Conservation (phyloP, 2,113 vertebrate species). For the Macroglossus sobrinus region DNA sequence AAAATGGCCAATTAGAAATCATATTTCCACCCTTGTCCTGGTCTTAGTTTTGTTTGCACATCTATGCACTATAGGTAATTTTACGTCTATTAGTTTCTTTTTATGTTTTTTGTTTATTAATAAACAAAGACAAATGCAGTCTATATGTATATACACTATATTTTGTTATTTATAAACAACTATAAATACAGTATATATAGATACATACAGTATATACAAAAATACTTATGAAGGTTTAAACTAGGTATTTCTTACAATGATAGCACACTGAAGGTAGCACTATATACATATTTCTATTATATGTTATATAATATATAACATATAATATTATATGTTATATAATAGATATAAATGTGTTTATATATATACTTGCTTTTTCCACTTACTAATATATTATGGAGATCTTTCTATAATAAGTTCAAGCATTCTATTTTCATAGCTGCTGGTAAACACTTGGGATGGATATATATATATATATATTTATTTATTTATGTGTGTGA, state of each 20-base stretch:
- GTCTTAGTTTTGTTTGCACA: neutral
- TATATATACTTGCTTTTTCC: neutral
- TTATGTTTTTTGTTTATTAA: neutral
- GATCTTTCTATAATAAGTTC: neutral
- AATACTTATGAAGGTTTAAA: too few species aligned
- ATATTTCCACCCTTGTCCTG: neutral
- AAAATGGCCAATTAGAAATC: neutral
- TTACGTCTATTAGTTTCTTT: neutral
- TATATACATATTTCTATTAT: too few species aligned
- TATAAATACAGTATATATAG: neutral
- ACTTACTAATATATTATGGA: neutral
- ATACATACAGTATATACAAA: neutral
- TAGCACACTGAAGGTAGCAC: too few species aligned
- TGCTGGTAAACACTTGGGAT: neutral
- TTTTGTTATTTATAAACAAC: neutral
- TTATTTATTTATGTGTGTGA: too few species aligned
- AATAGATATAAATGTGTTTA: neutral
- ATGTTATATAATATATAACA: neutral
- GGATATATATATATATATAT: neutral
- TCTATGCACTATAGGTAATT: neutral
- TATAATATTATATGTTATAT: neutral
- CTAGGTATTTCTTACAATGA: too few species aligned
- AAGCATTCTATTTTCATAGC: neutral
- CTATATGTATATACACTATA: neutral
- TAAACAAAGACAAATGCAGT: neutral